A percentile compares a stretch with the other conserved stretches of the same genome.
Conservation (phyloP, 2,113 vertebrate species). For the Sinocyclocheilus anshuiensis region DNA sequence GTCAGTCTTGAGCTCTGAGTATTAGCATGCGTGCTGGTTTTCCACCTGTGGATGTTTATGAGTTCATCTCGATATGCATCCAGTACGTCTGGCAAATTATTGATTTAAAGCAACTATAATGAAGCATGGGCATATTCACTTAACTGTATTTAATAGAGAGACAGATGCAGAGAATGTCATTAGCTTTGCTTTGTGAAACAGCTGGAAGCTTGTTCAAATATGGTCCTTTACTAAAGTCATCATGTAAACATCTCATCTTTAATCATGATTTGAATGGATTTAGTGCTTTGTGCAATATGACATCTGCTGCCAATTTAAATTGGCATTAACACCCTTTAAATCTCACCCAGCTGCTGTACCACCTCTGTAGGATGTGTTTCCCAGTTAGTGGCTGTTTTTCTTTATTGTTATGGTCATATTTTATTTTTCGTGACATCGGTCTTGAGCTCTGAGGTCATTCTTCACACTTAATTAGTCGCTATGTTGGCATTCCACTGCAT, state of each 20-base stretch:
- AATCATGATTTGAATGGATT: constrained; percentile 40
- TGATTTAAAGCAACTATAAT: not conserved
- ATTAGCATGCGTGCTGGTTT: constrained; percentile 16
- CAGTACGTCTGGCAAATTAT: constrained; percentile 1
- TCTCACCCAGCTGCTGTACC: not conserved
- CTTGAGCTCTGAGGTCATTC: constrained; percentile 41
- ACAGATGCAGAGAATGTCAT: not conserved
- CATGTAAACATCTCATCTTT: constrained; percentile 35
- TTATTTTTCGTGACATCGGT: constrained; percentile 20
- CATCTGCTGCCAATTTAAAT: constrained; percentile 40
- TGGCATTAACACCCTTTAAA: constrained; percentile 25
- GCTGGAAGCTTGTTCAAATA: not conserved
- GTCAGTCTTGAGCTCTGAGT: constrained; percentile 20
- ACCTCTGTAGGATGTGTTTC: not conserved
- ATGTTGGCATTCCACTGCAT: constrained; percentile 46
- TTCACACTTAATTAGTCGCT: constrained; percentile 44
- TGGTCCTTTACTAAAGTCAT: constrained; percentile 11
- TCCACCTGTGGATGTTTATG: constrained; percentile 11
- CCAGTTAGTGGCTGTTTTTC: not conserved
- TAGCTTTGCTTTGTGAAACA: constrained; percentile 2
- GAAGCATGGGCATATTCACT: not conserved
- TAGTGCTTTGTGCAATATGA: constrained; percentile 23
- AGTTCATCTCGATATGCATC: not conserved
- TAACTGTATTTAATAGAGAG: not conserved
- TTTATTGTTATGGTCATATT: not conserved